Conservation (phyloP, 1,140 invertebrate species). For the Aphaenogaster floridana region DNA sequence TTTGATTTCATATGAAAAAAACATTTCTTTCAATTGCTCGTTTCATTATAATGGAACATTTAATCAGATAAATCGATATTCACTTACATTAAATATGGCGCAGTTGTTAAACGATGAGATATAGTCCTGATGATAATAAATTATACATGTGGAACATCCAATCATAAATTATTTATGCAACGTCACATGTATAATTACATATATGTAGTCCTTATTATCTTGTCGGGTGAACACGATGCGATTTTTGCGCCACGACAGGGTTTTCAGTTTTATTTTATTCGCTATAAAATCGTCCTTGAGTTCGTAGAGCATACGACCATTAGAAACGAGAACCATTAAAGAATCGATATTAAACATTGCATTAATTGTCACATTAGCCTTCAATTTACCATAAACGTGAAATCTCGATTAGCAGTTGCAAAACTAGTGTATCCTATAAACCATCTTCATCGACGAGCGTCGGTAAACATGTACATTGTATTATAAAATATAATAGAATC, state of each 20-base stretch:
- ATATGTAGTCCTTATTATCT: neutral
- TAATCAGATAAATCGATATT: slow-evolving; percentile 20
- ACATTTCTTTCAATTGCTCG: neutral
- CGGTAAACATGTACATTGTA: neutral
- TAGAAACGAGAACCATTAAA: neutral
- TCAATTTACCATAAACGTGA: neutral
- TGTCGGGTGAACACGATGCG: neutral
- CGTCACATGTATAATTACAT: slow-evolving; percentile 9
- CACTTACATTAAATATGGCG: slow-evolving; percentile 2
- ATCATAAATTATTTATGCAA: slow-evolving; percentile 47
- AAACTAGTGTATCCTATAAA: neutral
- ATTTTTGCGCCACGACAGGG: neutral
- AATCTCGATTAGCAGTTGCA: slow-evolving; percentile 1
- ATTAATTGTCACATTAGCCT: neutral
- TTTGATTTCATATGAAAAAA: neutral
- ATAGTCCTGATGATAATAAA: slow-evolving; percentile 15
- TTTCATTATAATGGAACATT: neutral
- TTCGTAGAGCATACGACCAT: neutral
- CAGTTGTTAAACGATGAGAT: slow-evolving; percentile 4
- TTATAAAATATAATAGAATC: neutral
- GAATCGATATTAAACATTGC: neutral
- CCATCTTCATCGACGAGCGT: neutral
- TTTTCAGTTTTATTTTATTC: neutral
- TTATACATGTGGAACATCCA: slow-evolving; percentile 31
- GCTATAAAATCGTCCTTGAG: neutral